A percentile compares a stretch with the other conserved stretches of the same genome.
phyloP scores from a whole-genome alignment of 2,113 vertebrate genomes.

The Oryzias melastigma region DNA sequence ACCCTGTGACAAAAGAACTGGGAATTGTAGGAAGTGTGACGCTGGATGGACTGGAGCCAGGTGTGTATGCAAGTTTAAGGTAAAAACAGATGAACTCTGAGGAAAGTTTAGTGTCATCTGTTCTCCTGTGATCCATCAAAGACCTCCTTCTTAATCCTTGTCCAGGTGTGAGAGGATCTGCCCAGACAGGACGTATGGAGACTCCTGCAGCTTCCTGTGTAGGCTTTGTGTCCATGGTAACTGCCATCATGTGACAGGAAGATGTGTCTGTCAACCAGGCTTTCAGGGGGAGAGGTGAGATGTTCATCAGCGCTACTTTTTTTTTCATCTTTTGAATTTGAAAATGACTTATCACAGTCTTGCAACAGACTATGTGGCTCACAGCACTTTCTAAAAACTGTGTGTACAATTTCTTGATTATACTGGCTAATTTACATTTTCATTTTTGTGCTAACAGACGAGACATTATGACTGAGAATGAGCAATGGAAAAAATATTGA shows the following conservation, averaged over 20 bases:
- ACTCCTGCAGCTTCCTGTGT: slow-evolving; percentile 80
- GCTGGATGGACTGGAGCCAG: slow-evolving; percentile 85
- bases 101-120: no score
- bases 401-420: no score
- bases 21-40: slow-evolving; percentile 82
- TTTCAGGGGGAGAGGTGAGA: slow-evolving; percentile 89
- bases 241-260: slow-evolving; percentile 88
- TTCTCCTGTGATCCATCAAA: not conserved
- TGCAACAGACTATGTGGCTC: no score
- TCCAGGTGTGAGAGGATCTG: slow-evolving; percentile 86
- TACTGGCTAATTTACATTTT: no score
- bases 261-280: slow-evolving; percentile 84
- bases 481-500: no score
- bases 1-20: slow-evolving; percentile 79
- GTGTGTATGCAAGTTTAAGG: slow-evolving; percentile 38
- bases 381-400: no score
- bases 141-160: not conserved
- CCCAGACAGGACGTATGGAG: slow-evolving; percentile 79
- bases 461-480: no score
- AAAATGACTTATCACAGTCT: no score
- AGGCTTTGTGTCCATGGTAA: slow-evolving; percentile 78
- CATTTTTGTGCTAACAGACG: no score
- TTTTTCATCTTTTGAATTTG: no score
- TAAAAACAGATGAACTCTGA: not conserved
- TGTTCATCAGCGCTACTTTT: no score